Percentiles rank a stretch among this genome's conserved stretches.
These are phyloP conservation scores for Aradus depressus DNA, from an alignment of 2,888 invertebrate genomes.

Conservation along the genomic window DNA sequence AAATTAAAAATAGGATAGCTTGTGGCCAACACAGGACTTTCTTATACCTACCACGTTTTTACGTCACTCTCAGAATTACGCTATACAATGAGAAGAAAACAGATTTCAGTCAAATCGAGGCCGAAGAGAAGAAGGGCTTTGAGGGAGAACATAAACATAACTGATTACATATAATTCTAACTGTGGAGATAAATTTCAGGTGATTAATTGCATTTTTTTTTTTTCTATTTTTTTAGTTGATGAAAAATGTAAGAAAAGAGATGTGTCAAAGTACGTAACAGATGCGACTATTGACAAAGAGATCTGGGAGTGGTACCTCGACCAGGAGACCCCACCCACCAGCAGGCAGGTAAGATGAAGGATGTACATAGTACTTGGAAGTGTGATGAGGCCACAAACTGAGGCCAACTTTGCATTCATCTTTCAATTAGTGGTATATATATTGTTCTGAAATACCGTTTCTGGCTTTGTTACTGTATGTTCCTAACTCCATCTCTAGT, in stretches of 20 bases:
- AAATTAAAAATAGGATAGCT: too few species aligned
- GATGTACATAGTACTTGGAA: not conserved
- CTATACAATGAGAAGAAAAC: too few species aligned
- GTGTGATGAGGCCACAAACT: too few species aligned
- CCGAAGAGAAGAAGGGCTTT: not conserved
- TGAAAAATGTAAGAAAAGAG: slow-evolving; percentile 8
- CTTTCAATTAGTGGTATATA: too few species aligned
- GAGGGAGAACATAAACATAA: not conserved
- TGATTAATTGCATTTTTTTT: slow-evolving; percentile 1
- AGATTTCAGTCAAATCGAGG: too few species aligned
- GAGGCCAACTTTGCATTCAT: too few species aligned
- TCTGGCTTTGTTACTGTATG: not conserved
- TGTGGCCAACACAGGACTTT: too few species aligned
- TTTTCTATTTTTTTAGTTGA: slow-evolving; percentile 7
- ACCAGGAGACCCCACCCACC: slow-evolving; percentile 21
- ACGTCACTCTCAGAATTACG: too few species aligned
- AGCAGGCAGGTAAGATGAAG: slow-evolving; percentile 24
- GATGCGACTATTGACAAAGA: slow-evolving; percentile 29
- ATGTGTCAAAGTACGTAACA: slow-evolving; percentile 22
- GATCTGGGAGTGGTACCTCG: slow-evolving; percentile 30
- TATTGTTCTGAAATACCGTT: too few species aligned
- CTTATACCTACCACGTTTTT: too few species aligned
- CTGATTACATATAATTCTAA: not conserved
- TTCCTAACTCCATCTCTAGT: not conserved
- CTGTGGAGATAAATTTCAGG: not conserved